A percentile compares a stretch with the other conserved stretches of the same genome.
These are phyloP conservation scores for Takifugu bimaculatus DNA, from an alignment of 2,113 vertebrate species.

Conservation along the genomic window DNA sequence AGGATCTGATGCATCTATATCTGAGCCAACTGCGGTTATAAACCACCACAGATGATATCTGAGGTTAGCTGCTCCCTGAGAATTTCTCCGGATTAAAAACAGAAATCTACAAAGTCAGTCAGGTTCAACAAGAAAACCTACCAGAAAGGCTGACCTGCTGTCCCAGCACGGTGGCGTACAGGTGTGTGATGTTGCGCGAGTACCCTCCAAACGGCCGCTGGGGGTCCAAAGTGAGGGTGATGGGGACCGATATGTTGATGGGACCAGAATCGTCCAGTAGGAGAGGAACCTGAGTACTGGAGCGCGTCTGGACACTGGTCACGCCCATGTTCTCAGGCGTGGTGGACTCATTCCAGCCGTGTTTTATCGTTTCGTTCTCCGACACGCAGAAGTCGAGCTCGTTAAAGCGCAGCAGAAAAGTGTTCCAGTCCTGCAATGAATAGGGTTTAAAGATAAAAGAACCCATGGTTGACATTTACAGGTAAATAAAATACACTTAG, in stretches of 20 bases:
- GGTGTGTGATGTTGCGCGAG: constrained; percentile 93
- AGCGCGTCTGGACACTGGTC: constrained; percentile 84
- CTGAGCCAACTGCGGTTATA: too few species aligned
- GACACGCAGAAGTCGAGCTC: constrained; percentile 97
- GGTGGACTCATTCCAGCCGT: constrained; percentile 88
- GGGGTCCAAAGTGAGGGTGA: constrained; percentile 92
- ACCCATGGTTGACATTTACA: too few species aligned
- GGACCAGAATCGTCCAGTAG: constrained; percentile 87
- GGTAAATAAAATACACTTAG: too few species aligned
- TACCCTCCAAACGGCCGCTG: constrained; percentile 90
- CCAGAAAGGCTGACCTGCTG: constrained; percentile 92
- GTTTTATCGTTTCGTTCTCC: constrained; percentile 96
- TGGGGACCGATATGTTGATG: constrained; percentile 91
- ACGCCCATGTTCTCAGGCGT: constrained; percentile 85
- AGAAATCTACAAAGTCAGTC: too few species aligned
- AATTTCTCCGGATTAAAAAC: too few species aligned
- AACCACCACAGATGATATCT: too few species aligned
- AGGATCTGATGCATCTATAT: too few species aligned
- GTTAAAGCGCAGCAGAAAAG: constrained; percentile 91
- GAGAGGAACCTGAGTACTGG: constrained; percentile 85
- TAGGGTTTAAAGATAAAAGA: too few species aligned
- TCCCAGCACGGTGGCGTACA: constrained; percentile 87
- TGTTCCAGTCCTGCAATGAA: constrained; percentile 90
- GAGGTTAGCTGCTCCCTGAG: too few species aligned
- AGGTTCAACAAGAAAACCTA: constrained; percentile 48